Evolutionary conservation across 1,140 invertebrate species (phyloP), one percentile per base, ranked within the genome.

Genomic region (Brachionus plicatilis): DNA sequence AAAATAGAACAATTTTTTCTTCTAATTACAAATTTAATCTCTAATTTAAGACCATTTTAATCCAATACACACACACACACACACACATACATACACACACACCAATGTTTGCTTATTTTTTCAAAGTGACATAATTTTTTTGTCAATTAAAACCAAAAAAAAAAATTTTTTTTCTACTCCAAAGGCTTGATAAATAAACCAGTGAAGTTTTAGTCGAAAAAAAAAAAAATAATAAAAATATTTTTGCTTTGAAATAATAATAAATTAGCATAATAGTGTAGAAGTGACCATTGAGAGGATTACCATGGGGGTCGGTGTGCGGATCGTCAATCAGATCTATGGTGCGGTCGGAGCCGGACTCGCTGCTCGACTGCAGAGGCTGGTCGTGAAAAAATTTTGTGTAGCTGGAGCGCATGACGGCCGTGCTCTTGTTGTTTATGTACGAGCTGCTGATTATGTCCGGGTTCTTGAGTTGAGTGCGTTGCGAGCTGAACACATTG

Each of bases 381-480:
- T 72, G 6, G 41, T 72, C 68, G 41, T 72, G 33, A 24, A 41
- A 72, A 43, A 72, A 72, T 43, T 72, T 72, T 4, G 68, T 72
- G 33, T 72, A 72, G n/a, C 68, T 72, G 7, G 68, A 72, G 17
- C 68, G 29, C 37, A 72, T 41, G 24, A 50, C 7, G 12, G 43
- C 27, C 8, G 41, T 76, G 27, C 72, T 50, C 24, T 50, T 76
- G 47, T 50, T 76, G 47, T 50, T 76, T 53, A 50, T 76, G 47
- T 76, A 72, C 37, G 68, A 72, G 33, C 68, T 72, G 68, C 68
- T 72, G 8, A 72, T 72, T 41, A 72, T 72, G 33, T 72, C 68
- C 33, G 68, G 68, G 33, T 72, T 72, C n/a, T 68, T 68, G 65
- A 68, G 65, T 1, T 6, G 6, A 50, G 12, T 76, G 20, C 24